Evolutionary conservation across 2,113 vertebrate species (phyloP), one percentile per base, ranked within the genome.

Genomic region (Trogon melanurus): DNA sequence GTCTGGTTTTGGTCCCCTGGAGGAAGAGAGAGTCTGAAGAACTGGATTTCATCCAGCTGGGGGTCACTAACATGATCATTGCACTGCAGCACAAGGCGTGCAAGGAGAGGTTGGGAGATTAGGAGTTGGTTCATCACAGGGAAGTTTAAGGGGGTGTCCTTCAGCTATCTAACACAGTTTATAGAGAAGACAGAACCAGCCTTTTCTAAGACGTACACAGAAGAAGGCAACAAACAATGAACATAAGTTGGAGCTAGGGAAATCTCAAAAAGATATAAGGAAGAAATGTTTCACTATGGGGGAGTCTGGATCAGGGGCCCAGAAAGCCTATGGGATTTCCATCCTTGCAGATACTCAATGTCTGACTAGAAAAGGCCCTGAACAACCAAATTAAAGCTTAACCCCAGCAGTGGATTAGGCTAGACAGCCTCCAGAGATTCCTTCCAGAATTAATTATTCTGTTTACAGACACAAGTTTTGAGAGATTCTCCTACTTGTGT

Each of bases 261-360:
- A 76, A 10, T 41, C 26, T 53, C 45, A 47, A 18, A 13, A 9
- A 76, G 21, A n/a, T 41, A 4, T 21, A 11, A 61, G 11, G 26
- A 94, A 70, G 26, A 58, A 76, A 25, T 53, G 13, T 41, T 86
- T 65, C 30, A 22, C 19, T 47, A 0, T 48, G 51, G 44, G 32
- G 5, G 8, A 5, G 67, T 69, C 6, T 2, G 2, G 13, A 47
- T 75, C n/a, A 5, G 21, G 11, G 23, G 1, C 61, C 9, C 8
- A 45, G 38, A 60, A 38, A 61, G 4, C 13, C 41, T 62, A 3
- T 38, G 44, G 32, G 57, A 50, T 62, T 54, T 84, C 20, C 20
- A 23, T 70, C 47, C 16, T 41, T 80, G 45, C 41, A n/a, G 25
- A 12, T 70, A 19, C 13, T 86, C 25, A 12, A 32, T 27, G 53